These are phyloP conservation scores for Serranus cabrilla DNA, from an alignment of 2,797 vertebrate species.

Conservation along the genomic window DNA sequence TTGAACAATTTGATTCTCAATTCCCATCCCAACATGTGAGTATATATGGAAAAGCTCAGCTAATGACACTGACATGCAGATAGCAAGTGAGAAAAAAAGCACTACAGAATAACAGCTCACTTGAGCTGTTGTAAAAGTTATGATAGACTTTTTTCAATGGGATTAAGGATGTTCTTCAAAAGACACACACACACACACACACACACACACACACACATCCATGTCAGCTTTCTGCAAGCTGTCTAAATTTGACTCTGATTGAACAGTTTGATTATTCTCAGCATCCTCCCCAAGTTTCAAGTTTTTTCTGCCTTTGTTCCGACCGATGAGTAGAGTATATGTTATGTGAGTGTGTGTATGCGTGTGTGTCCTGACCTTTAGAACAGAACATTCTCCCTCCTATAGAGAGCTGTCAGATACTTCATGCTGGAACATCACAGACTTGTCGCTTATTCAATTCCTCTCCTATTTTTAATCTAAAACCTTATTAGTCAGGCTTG, in stretches of 20 bases:
- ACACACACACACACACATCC: neutral
- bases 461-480: slow-evolving; percentile 62
- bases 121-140: slow-evolving; percentile 1
- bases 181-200: neutral
- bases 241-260: neutral
- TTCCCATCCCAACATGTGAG: no score
- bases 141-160: neutral
- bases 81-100: neutral
- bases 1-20: no score
- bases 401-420: slow-evolving; percentile 49
- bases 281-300: neutral
- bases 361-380: slow-evolving; percentile 43
- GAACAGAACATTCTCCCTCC: slow-evolving; percentile 27
- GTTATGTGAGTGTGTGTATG: slow-evolving; percentile 1
- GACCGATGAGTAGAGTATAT: neutral
- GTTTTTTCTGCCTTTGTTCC: neutral
- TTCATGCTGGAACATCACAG: slow-evolving; percentile 37
- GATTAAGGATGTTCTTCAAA: slow-evolving; percentile 4
- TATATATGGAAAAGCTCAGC: no score
- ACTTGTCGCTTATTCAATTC: slow-evolving; percentile 42
- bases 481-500: slow-evolving; percentile 43
- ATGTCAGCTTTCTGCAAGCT: slow-evolving; percentile 11
- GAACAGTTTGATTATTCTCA: slow-evolving; percentile 11
- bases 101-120: neutral
- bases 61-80: neutral